phyloP scores from a whole-genome alignment of 2,113 vertebrate species.

The Elachura formosa region DNA sequence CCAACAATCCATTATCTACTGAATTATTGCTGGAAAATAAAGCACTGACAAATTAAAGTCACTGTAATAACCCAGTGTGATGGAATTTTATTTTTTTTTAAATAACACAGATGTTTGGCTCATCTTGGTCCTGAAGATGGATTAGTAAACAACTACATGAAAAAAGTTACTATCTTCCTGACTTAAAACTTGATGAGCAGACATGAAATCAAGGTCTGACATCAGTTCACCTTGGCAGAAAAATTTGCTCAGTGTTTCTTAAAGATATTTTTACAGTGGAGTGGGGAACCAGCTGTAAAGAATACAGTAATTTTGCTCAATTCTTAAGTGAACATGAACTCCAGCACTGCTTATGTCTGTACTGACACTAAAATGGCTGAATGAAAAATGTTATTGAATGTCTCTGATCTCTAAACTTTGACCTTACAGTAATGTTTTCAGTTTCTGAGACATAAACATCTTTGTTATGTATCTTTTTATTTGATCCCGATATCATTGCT shows the following conservation, averaged over 20 bases:
- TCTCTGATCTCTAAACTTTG: not conserved
- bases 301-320: not conserved
- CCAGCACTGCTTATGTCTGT: not conserved
- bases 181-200: not conserved
- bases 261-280: not conserved
- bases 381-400: not conserved
- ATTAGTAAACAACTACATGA: not conserved
- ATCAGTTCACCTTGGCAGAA: not conserved
- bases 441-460: slow-evolving; percentile 11
- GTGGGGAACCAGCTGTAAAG: not conserved
- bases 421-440: not conserved
- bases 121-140: not conserved
- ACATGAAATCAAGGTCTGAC: not conserved
- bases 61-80: not conserved
- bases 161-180: not conserved
- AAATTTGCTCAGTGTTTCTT: not conserved
- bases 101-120: not conserved
- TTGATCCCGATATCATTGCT: not conserved
- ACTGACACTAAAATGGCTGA: not conserved
- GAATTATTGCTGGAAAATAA: not conserved
- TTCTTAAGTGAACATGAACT: not conserved
- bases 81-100: not conserved
- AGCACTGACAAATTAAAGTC: not conserved
- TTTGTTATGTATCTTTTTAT: not conserved
- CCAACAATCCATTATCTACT: not conserved